phyloP scores from a whole-genome alignment of 1,140 invertebrate species.

The Eriocheir sinensis region DNA sequence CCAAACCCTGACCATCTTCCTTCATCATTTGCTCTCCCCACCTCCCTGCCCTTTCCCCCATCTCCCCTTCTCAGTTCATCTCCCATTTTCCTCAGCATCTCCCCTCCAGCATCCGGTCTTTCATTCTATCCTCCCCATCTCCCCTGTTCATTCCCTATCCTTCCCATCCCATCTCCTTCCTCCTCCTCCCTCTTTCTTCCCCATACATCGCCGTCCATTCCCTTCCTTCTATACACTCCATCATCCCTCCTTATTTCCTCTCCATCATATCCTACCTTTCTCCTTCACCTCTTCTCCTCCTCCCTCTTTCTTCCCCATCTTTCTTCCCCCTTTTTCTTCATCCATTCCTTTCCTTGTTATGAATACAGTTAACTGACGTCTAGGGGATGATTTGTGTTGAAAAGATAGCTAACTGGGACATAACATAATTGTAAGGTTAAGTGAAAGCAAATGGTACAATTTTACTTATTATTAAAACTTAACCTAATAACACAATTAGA shows the following conservation, averaged over 20 bases:
- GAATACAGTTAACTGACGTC: no score
- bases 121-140: neutral
- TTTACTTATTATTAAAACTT: no score
- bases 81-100: neutral
- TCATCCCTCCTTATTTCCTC: no score
- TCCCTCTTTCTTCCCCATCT: neutral
- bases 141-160: neutral
- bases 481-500: no score
- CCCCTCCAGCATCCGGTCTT: neutral
- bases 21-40: neutral
- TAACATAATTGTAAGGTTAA: no score
- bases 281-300: neutral
- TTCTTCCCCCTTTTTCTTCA: neutral
- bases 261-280: no score
- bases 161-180: neutral
- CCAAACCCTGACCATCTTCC: no score
- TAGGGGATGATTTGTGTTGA: no score
- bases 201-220: no score
- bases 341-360: neutral
- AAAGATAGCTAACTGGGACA: no score
- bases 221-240: no score
- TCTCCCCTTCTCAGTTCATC: neutral
- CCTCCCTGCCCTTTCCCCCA: neutral
- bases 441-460: no score
- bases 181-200: neutral